phyloP scores from a whole-genome alignment of 2,797 vertebrate genomes.

The Sebastes hubbsi region DNA sequence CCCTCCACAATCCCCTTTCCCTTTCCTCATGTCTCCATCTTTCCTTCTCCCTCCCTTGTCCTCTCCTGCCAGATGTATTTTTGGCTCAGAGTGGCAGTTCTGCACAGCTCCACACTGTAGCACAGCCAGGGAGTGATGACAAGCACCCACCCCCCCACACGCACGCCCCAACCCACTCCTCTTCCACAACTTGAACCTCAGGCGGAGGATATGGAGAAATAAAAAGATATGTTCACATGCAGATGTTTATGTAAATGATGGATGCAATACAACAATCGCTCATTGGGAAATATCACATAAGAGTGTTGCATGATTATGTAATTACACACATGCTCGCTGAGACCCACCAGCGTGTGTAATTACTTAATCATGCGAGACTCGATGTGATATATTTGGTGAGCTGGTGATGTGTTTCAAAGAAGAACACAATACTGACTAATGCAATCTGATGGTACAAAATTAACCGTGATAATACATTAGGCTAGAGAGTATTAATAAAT shows the following conservation, averaged over 20 bases:
- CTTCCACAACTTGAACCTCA: constrained; percentile 63
- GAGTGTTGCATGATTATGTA: constrained; percentile 65
- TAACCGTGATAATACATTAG: constrained; percentile 33
- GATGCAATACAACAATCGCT: constrained; percentile 56
- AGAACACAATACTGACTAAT: constrained; percentile 40
- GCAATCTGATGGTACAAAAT: constrained; percentile 39
- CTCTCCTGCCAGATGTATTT: constrained; percentile 80
- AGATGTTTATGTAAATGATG: constrained; percentile 74
- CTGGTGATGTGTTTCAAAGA: constrained; percentile 62
- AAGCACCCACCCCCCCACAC: constrained; percentile 36
- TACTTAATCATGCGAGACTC: constrained; percentile 68
- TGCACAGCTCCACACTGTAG: constrained; percentile 67
- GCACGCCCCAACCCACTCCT: constrained; percentile 23
- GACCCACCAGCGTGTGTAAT: constrained; percentile 68
- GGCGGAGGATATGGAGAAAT: constrained; percentile 53
- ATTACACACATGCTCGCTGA: constrained; percentile 63
- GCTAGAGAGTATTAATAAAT: constrained; percentile 1
- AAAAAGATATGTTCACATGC: constrained; percentile 60
- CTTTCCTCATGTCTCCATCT: constrained; percentile 63
- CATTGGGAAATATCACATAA: constrained; percentile 60
- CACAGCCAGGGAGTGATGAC: constrained; percentile 71
- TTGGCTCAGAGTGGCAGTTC: constrained; percentile 80
- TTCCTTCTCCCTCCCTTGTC: constrained; percentile 60
- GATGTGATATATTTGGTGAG: constrained; percentile 50
- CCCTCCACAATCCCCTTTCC: constrained; percentile 46